Percentiles rank a stretch among this genome's conserved stretches.
Evolutionary conservation across 2,113 vertebrate genomes (phyloP).

Genomic region (Myrmecophaga tridactyla): DNA sequence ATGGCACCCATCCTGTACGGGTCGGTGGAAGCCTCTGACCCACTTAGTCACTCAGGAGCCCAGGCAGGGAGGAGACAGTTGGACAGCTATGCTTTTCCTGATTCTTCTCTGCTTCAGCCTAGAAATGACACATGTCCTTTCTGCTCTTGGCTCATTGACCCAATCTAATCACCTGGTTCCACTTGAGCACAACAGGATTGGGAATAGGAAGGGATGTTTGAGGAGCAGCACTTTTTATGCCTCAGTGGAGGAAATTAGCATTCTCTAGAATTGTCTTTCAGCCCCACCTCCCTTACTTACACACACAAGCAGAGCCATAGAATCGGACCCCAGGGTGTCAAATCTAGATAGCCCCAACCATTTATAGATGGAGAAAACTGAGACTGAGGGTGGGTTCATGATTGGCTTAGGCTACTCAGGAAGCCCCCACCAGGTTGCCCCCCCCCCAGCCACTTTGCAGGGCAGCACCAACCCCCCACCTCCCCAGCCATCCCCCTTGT

Average conservation of each 20-base stretch:
- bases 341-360: not conserved
- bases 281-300: not conserved
- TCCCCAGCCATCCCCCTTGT: not conserved
- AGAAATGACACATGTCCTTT: not conserved
- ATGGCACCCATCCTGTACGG: accelerated
- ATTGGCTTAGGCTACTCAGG: accelerated
- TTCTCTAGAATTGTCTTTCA: not conserved
- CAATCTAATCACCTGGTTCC: not conserved
- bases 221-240: no score
- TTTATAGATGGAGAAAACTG: not conserved
- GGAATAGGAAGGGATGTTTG: accelerated
- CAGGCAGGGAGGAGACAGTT: not conserved
- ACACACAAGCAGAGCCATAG: not conserved
- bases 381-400: not conserved
- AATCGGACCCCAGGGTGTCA: no score
- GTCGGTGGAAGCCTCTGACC: not conserved
- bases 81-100: no score
- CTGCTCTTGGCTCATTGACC: not conserved
- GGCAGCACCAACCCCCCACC: not conserved
- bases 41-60: not conserved
- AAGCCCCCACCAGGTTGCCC: not conserved
- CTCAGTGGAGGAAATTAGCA: not conserved
- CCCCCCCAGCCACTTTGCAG: not conserved
- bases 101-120: not conserved
- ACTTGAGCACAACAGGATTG: not conserved